phyloP scores from a whole-genome alignment of 2,113 vertebrate species.

The Psammodynastes pulverulentus region DNA sequence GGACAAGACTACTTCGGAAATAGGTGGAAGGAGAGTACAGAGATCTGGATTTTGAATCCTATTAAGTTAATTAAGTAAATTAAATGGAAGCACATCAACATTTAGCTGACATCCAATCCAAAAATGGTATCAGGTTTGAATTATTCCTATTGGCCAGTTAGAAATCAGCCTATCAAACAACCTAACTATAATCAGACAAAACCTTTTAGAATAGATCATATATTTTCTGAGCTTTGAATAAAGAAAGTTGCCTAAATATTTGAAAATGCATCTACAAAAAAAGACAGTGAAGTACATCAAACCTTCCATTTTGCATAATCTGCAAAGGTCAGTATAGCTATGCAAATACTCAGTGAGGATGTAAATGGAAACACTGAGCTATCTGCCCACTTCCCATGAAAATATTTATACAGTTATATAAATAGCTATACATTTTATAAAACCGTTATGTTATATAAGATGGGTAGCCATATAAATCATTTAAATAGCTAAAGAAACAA shows the following conservation, averaged over 20 bases:
- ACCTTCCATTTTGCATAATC: constrained; percentile 28
- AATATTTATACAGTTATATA: neutral
- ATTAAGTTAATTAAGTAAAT: neutral
- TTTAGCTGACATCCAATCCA: neutral
- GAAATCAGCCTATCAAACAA: neutral
- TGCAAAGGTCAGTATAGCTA: constrained; percentile 11
- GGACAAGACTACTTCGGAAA: neutral
- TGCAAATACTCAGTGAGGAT: constrained; percentile 14
- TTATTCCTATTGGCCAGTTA: neutral
- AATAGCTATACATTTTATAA: neutral
- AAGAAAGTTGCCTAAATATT: constrained; percentile 22
- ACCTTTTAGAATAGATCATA: constrained; percentile 46
- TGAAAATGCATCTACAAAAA: neutral
- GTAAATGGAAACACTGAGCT: neutral
- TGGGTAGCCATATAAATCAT: neutral
- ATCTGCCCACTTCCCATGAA: neutral
- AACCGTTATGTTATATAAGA: neutral
- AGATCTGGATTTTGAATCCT: neutral
- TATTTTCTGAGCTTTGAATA: constrained; percentile 23
- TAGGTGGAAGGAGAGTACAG: neutral
- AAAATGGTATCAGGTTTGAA: neutral
- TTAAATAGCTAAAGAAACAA: neutral
- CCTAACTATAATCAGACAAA: constrained; percentile 1
- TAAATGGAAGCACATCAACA: neutral
- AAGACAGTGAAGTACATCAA: neutral